Evolutionary conservation across 1,140 invertebrate species (phyloP), one percentile per base, ranked within the genome.

Genomic region (Mesaphorura yosii): DNA sequence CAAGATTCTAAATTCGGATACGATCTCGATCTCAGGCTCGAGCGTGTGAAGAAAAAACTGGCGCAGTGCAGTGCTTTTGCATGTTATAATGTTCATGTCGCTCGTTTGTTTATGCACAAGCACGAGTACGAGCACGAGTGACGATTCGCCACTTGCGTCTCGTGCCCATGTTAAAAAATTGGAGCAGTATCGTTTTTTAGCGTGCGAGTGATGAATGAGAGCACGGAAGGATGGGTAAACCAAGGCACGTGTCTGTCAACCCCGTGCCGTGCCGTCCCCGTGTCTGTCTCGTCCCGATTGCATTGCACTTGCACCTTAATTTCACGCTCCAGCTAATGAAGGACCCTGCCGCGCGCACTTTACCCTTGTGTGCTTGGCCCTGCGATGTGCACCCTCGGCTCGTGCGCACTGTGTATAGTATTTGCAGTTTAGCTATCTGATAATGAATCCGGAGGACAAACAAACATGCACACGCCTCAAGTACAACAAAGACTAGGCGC

Each of bases 321-420:
- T 48, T 48, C 46, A 48, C 46, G 46, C 46, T 48, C 46, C 20
- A 26, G 20, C 46, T 48, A 48, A 48, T 48, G 46, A 48, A 48
- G 46, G 46, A 37, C 46, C 20, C 46, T 26, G 7, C 6, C 5
- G 7, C 10, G 7, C 22, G 37, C 20, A 29, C 19, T 34, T 26
- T 23, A 31, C 15, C 28, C 29, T 48, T 34, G 37, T 48, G 46
- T 48, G 46, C 46, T 48, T 31, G 37, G 27, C 46, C 46, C 37
- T 48, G 28, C 46, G 46, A 34, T 34, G 46, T 48, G n/a, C 10
- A 34, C 31, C 10, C 10, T 10, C 31, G n/a, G n/a, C n/a, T n/a
- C 31, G n/a, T n/a, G 31, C 31, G 10, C 31, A 10, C 10, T 10
- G n/a, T n/a, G 31, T 34, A n/a, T n/a, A 34, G n/a, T n/a, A n/a